Evolutionary conservation across 1,140 invertebrate genomes (phyloP).

Genomic region (Melitaea cinxia): DNA sequence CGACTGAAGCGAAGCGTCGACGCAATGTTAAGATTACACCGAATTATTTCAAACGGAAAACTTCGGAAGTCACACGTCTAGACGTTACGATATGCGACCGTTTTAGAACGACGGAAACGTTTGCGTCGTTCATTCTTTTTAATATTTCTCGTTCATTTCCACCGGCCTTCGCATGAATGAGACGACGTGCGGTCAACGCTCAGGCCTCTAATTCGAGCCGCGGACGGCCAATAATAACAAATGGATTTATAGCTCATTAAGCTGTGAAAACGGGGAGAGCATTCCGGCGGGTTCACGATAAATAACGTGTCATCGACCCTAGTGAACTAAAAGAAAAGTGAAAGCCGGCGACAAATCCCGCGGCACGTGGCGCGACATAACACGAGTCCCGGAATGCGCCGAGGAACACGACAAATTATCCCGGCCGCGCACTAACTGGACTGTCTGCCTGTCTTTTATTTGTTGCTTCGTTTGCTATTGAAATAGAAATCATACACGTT

Average conservation of each 20-base stretch:
- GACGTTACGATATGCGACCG: conserved; percentile 54
- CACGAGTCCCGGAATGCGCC: conserved; percentile 44
- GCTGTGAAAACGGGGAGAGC: conserved; percentile 50
- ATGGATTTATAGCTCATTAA: conserved; percentile 74
- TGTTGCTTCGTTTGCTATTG: too few relatives aligned
- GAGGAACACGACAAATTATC: conserved; percentile 8
- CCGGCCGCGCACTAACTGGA: not conserved
- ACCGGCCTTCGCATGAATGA: conserved; percentile 74
- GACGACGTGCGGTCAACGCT: conserved; percentile 65
- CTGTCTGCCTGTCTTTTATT: not conserved
- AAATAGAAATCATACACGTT: too few relatives aligned
- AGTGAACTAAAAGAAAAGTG: conserved; percentile 58
- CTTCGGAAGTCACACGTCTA: conserved; percentile 14
- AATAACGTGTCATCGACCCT: conserved; percentile 57
- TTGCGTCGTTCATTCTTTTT: conserved; percentile 35
- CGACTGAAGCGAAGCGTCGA: conserved; percentile 43
- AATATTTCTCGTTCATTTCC: conserved; percentile 57
- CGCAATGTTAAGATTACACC: conserved; percentile 41
- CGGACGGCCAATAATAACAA: conserved; percentile 64
- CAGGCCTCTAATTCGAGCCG: conserved; percentile 53
- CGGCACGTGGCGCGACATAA: conserved; percentile 50
- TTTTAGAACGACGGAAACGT: conserved; percentile 28
- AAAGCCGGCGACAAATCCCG: conserved; percentile 65
- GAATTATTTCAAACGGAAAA: conserved; percentile 37
- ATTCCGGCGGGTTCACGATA: conserved; percentile 49